Base-by-base conservation (phyloP, 2,113 vertebrate species). In the Porphyrio hochstetteri region DNA sequence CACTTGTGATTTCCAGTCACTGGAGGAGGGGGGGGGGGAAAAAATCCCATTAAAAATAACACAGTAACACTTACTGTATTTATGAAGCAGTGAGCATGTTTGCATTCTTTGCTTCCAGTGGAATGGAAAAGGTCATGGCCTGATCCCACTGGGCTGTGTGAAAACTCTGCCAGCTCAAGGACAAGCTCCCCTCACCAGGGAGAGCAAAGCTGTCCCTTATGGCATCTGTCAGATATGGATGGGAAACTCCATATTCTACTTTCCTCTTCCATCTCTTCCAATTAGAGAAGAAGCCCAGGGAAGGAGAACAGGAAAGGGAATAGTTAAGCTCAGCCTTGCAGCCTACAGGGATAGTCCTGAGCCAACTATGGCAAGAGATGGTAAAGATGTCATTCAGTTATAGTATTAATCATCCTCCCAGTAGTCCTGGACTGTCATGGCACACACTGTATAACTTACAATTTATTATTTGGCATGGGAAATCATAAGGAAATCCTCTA, bases 401-500 rank as follows among this genome's bases (percentile, higher is more conserved):
- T 74, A 44, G 36, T 24, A 48, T 61, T 65, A 79, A 84, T 89
- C 52, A 28, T 82, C 61, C 68, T 75, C 5, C 4, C 72, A 52
- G 65, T 40, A 93, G 61, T 18, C 29, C 65, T 61, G 35, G 36
- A 20, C 63, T 91, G 80, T 84, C 36, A 69, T 65, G 67, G 81
- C 74, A 69, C 59, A 53, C 19, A 42, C 25, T 13, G 42, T 25
- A 28, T 61, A 84, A 79, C 55, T 85, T 36, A 61, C 9, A 74
- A 86, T 88, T 92, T 93, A 92, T 93, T 94, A 86, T 96, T 95
- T 90, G 95, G 95, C 88, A 93, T 84, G 82, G 93, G 95, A 97
- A 97, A 97, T 93, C 72, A 94, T 96, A 94, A 93, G 94, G 95
- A 97, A 96, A 97, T 96, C 90, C 95, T 96, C 88, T 88, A 79